These are phyloP conservation scores for Hyla sarda DNA, from an alignment of 2,113 vertebrate genomes.

Conservation along the genomic window DNA sequence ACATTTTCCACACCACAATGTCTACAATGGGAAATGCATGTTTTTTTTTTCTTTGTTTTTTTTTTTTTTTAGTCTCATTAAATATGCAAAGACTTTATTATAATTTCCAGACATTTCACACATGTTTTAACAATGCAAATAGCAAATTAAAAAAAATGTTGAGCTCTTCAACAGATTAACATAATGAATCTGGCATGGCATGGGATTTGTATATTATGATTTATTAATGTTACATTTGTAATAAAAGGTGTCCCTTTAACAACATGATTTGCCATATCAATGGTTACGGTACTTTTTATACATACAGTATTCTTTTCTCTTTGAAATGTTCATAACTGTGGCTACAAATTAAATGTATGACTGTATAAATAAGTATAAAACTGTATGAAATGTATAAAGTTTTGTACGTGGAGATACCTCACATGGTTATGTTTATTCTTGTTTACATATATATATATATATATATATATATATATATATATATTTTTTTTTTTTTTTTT, in stretches of 20 bases:
- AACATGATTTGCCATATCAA: background rate
- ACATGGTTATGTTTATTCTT: too few species aligned
- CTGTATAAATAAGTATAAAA: too few species aligned
- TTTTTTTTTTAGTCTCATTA: constrained; percentile 25
- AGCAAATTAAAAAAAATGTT: background rate
- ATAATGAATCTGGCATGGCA: constrained; percentile 17
- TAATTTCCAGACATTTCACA: constrained; percentile 45
- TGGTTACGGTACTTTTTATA: background rate
- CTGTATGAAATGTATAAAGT: too few species aligned
- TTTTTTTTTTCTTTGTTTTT: background rate
- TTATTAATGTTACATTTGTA: constrained; percentile 52
- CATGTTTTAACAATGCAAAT: constrained; percentile 55
- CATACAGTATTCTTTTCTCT: background rate
- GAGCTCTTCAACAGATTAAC: constrained; percentile 28
- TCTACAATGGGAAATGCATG: background rate
- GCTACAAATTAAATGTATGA: background rate
- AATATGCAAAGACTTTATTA: constrained; percentile 41
- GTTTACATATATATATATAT: too few species aligned
- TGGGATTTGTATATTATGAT: constrained; percentile 49
- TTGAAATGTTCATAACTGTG: too few species aligned
- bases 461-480: too few species aligned
- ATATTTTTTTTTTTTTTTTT: too few species aligned
- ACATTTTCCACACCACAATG: background rate
- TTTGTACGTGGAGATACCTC: too few species aligned
- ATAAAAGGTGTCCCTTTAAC: constrained; percentile 39